Evolutionary conservation across 2,888 invertebrate genomes (phyloP).

Genomic region (Lydus trimaculatus): DNA sequence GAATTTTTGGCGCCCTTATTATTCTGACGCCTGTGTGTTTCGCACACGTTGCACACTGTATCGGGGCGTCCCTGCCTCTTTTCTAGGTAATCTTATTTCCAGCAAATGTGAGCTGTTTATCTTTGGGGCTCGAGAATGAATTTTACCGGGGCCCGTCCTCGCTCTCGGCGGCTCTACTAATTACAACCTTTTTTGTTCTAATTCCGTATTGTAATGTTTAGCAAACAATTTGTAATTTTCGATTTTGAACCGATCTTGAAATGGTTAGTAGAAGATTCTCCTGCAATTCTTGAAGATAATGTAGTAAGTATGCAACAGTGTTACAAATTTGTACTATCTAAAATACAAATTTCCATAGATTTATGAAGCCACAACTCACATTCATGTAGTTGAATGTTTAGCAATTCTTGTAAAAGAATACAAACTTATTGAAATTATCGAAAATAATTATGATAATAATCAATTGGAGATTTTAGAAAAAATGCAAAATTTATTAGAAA

Average conservation of each 20-base stretch:
- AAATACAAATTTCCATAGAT: not conserved
- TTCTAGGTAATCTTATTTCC: too few relatives aligned
- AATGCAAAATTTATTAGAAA: not conserved
- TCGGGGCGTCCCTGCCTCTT: too few relatives aligned
- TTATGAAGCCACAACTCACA: not conserved
- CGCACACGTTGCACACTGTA: too few relatives aligned
- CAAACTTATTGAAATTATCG: not conserved
- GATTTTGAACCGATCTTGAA: not conserved
- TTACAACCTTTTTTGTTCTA: not conserved
- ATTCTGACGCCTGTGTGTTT: too few relatives aligned
- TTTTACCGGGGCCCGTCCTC: too few relatives aligned
- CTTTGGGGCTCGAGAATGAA: too few relatives aligned
- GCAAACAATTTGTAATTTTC: not conserved
- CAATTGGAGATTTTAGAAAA: not conserved
- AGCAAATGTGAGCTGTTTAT: too few relatives aligned
- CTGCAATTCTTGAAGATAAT: not conserved
- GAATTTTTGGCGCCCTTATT: too few relatives aligned
- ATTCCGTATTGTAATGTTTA: not conserved
- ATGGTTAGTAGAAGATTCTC: conserved; percentile 7
- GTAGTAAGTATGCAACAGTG: not conserved
- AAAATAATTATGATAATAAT: not conserved
- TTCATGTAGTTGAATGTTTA: not conserved
- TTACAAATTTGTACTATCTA: not conserved
- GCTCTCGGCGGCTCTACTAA: too few relatives aligned
- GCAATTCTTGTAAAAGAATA: conserved; percentile 1